Evolutionary conservation across 2,888 invertebrate genomes (phyloP).

Genomic region (Trissolcus japonicus): DNA sequence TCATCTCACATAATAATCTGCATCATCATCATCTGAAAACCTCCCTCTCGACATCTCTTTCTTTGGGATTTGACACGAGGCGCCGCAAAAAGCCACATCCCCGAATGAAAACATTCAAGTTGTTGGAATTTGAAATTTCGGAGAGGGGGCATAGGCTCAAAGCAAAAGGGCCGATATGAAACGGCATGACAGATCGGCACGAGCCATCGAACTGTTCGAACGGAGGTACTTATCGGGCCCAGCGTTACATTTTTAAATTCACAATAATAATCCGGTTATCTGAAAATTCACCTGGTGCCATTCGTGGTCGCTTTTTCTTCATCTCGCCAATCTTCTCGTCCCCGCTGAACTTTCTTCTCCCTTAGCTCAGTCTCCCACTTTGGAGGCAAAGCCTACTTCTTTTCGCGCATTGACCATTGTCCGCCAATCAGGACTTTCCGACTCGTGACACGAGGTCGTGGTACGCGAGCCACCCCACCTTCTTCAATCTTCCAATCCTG

Average conservation of each 20-base stretch:
- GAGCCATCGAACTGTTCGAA: slow-evolving; percentile 57
- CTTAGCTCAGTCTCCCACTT: slow-evolving; percentile 45
- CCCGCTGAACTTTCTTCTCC: slow-evolving; percentile 42
- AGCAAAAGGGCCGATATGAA: slow-evolving; percentile 62
- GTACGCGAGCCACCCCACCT: slow-evolving; percentile 58
- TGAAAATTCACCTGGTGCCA: slow-evolving; percentile 21
- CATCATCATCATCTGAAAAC: slow-evolving; percentile 28
- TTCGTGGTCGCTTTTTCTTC: slow-evolving; percentile 26
- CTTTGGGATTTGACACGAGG: slow-evolving; percentile 10
- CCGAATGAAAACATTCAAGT: slow-evolving; percentile 39
- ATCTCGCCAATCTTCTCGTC: slow-evolving; percentile 17
- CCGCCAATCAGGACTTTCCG: slow-evolving; percentile 62
- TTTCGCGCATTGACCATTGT: slow-evolving; percentile 63
- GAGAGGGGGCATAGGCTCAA: slow-evolving; percentile 48
- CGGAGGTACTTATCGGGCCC: slow-evolving; percentile 16
- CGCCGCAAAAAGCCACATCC: slow-evolving; percentile 19
- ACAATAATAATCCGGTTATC: slow-evolving; percentile 3
- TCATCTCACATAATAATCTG: slow-evolving; percentile 19
- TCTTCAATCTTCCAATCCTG: slow-evolving; percentile 58
- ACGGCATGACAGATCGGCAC: slow-evolving; percentile 66
- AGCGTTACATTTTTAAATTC: background rate
- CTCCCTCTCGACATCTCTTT: slow-evolving; percentile 12
- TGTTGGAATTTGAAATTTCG: slow-evolving; percentile 34
- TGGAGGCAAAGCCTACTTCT: slow-evolving; percentile 52
- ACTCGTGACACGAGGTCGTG: slow-evolving; percentile 58